These are phyloP conservation scores for Morphnarchus princeps DNA, from an alignment of 2,113 vertebrate species.

Conservation along the genomic window DNA sequence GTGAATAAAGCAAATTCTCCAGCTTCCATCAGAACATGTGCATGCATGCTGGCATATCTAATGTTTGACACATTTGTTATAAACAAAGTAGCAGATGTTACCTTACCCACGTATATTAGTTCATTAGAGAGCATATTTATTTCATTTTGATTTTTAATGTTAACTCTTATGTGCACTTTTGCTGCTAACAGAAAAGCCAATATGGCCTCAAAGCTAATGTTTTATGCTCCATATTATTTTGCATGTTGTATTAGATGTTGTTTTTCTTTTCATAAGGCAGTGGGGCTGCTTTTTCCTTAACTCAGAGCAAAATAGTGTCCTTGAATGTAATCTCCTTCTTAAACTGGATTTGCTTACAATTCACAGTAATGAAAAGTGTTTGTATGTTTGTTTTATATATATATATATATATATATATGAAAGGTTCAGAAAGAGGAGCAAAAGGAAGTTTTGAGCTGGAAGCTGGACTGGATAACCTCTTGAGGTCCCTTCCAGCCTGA, in stretches of 20 bases:
- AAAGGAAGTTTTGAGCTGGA: neutral
- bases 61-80: slow-evolving; percentile 62
- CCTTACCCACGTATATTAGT: slow-evolving; percentile 65
- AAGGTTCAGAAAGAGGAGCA: neutral
- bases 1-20: neutral
- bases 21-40: slow-evolving; percentile 4
- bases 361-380: neutral
- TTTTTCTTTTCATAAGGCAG: neutral
- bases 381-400: neutral
- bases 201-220: neutral
- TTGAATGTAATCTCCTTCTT: neutral
- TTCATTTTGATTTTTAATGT: slow-evolving; percentile 26
- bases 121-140: slow-evolving; percentile 49
- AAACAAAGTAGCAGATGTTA: slow-evolving; percentile 69
- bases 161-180: slow-evolving; percentile 45
- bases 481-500: neutral
- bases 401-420: neutral
- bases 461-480: neutral
- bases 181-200: neutral
- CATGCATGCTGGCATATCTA: slow-evolving; percentile 46
- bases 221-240: neutral
- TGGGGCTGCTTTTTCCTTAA: neutral
- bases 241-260: neutral
- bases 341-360: neutral
- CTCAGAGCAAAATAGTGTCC: neutral